phyloP scores from a whole-genome alignment of 1,140 invertebrate genomes.

The Melitaea cinxia region DNA sequence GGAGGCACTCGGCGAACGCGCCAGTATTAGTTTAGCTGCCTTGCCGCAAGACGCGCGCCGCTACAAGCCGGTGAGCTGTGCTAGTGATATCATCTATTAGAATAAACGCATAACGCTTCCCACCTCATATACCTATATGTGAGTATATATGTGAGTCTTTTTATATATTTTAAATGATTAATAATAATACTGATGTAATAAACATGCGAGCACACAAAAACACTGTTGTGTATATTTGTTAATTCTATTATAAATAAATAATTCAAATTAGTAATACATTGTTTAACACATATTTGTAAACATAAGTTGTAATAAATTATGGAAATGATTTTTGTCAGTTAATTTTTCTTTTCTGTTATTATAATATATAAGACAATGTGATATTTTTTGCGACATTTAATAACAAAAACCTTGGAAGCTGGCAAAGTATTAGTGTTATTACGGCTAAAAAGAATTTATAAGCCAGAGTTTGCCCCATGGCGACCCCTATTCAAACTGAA shows the following conservation, averaged over 20 bases:
- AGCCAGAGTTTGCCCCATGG: conserved; percentile 21
- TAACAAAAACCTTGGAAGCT: not conserved
- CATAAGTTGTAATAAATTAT: no score
- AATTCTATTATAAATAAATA: no score
- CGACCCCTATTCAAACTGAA: conserved; percentile 19
- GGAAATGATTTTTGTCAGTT: no score
- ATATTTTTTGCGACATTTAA: no score
- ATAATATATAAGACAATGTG: no score
- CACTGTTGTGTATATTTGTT: no score
- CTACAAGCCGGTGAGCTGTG: conserved; percentile 32
- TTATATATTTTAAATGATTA: conserved; percentile 31
- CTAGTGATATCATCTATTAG: conserved; percentile 55
- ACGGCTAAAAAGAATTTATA: not conserved
- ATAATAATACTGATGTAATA: no score
- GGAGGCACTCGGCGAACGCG: conserved; percentile 30
- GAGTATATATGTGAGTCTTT: conserved; percentile 55
- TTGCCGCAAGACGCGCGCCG: conserved; percentile 53
- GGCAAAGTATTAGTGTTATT: not conserved
- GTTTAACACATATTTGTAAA: no score
- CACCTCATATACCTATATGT: conserved; percentile 44
- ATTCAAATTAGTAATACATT: no score
- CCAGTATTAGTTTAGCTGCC: conserved; percentile 57
- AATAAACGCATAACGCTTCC: conserved; percentile 32
- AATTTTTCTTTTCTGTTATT: no score
- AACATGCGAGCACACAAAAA: no score